Evolutionary conservation across 1,140 invertebrate species (phyloP), one percentile per base, ranked within the genome.

Genomic region (Teleogryllus occipitalis): DNA sequence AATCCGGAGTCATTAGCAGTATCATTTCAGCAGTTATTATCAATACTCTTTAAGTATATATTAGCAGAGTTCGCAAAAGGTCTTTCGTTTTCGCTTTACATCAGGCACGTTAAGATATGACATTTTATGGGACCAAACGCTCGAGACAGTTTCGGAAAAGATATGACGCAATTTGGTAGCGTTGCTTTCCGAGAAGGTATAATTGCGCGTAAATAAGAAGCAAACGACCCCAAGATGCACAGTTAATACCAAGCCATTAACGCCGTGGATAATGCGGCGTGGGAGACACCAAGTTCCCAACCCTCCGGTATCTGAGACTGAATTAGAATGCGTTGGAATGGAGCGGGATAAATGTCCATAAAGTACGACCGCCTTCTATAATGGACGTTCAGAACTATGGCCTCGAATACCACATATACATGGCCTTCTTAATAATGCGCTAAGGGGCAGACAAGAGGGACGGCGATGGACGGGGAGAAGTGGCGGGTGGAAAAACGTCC

Each of bases 121-220:
- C 54, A 65, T 65, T 65, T 65, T 65, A 65, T 65, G 54, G 18
- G 10, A 14, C 54, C 54, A 65, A 65, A 65, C 54, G 54, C 18
- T 18, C 18, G 54, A 18, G 54, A 65, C 54, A 65, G 7, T 65
- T 65, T 65, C 54, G 54, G 54, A 65, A 65, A 65, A 65, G 54
- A 65, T 65, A 65, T 65, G 54, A 65, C 54, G 54, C 54, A 65
- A 65, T 65, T 65, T 65, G 54, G 54, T 65, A 65, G 10, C 54
- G 10, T 65, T 14, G 54, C 54, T 65, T 65, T 10, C 10, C 10
- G 54, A 10, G 54, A 65, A 18, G 10, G 54, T 65, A 65, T 65
- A 65, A 65, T 65, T 65, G 54, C 54, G 18, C 54, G 54, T 65
- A 65, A 65, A 65, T 65, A 65, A 65, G 54, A 65, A 65, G 54